A percentile compares a stretch with the other conserved stretches of the same genome.
Conservation (phyloP, 2,113 vertebrate species). For the human region GRCh38 chr5:38816501-38817000, state of each 20-base stretch:
- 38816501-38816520: not conserved
- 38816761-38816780: not conserved
- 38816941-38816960: not conserved
- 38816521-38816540: not conserved
- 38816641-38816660: not conserved
- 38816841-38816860: not conserved
- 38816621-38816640: not conserved
- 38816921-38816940: not conserved
- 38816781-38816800: not conserved
- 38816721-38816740: not conserved
- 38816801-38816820: not conserved
- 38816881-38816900: not conserved
- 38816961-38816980: not conserved
- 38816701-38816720: not conserved
- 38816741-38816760: not conserved
- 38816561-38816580: not conserved
- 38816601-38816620: not conserved
- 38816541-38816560: not conserved
- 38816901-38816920: constrained; percentile 42
- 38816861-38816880: not conserved
- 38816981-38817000: not conserved
- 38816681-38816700: not conserved
- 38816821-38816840: not conserved
- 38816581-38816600: not conserved
- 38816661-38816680: not conserved